A percentile compares a stretch with the other conserved stretches of the same genome.
Evolutionary conservation across 1,140 invertebrate genomes (phyloP).

Genomic region (Charaxes varanes): DNA sequence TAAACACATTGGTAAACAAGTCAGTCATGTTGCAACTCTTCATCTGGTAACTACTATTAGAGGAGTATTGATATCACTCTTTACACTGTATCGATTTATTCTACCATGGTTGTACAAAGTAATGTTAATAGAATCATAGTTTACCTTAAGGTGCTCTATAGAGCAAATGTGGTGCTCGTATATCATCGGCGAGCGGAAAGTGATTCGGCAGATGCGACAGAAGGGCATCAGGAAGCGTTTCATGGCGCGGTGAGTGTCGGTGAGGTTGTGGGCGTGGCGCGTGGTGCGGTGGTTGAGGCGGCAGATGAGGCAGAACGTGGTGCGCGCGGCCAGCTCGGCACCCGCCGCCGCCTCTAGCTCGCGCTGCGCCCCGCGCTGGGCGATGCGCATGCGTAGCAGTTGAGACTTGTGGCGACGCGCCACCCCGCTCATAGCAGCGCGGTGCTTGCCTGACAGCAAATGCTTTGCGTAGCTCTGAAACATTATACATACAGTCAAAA

Average conservation of each 20-base stretch:
- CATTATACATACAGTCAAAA: too few relatives aligned
- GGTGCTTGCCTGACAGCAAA: slow-evolving; percentile 80
- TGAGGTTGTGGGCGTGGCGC: slow-evolving; percentile 83
- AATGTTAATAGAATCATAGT: slow-evolving; percentile 1
- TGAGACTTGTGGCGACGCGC: slow-evolving; percentile 82
- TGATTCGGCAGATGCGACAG: slow-evolving; percentile 81
- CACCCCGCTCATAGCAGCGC: slow-evolving; percentile 80
- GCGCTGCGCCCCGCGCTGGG: slow-evolving; percentile 83
- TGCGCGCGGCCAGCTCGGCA: slow-evolving; percentile 77
- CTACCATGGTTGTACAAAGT: too few relatives aligned
- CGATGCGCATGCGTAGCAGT: slow-evolving; percentile 81
- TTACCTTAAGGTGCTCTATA: slow-evolving; percentile 85
- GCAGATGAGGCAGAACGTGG: slow-evolving; percentile 84
- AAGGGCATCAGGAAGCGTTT: slow-evolving; percentile 87
- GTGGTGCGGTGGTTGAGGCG: slow-evolving; percentile 87
- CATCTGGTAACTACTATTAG: too few relatives aligned
- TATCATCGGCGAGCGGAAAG: slow-evolving; percentile 86
- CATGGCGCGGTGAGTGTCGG: slow-evolving; percentile 85
- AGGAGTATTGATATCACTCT: too few relatives aligned
- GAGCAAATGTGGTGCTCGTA: slow-evolving; percentile 88
- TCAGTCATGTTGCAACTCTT: too few relatives aligned
- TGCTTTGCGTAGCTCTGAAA: slow-evolving; percentile 83
- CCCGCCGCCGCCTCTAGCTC: slow-evolving; percentile 80
- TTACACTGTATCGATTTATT: too few relatives aligned
- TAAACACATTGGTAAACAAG: too few relatives aligned